Base-by-base conservation (phyloP, 2,888 invertebrate species). In the Drosophila demipolita region DNA sequence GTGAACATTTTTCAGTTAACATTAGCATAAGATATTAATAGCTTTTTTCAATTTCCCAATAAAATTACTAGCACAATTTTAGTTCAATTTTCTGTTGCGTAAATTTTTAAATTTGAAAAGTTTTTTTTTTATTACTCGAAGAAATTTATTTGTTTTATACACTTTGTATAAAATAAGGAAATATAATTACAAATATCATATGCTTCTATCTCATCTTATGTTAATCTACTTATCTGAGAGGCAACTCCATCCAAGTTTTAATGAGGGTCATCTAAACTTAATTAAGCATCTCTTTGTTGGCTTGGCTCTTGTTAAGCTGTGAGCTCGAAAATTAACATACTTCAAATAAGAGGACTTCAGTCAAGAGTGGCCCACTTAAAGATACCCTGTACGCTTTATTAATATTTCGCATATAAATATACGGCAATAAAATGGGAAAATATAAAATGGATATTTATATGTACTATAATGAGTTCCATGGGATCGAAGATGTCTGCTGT, bases 201-300 rank as follows among this genome's bases (percentile, higher is more conserved):
- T 49, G 29, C 36, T 52, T 40, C 26, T n/a, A 29, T 49, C 36
- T 29, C 11, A 29, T 48, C 33, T 40, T 52, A 32, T 29, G 29
- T 15, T 65, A 55, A 62, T 62, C 42, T 23, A 49, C 53, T 40
- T 54, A 36, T n/a, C 60, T 33, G 17, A 23, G 29, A 35, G 55
- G 33, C 29, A 36, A 4, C 32, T 40, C 32, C 48, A 26, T 20
- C 26, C 15, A n/a, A 20, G 29, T 73, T 38, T 42, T 11, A 33
- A 52, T 57, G 32, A 45, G 55, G 40, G 36, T 53, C 50, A 62
- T 55, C 66, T 53, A 53, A 87, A 83, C 68, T 50, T 77, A 74
- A 83, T 83, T 83, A 88, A 67, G 70, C 55, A 66, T 49, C 66
- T 71, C 66, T 67, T 66, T 75, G 66, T 63, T 26, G 48, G 20